A percentile compares a stretch with the other conserved stretches of the same genome.
Evolutionary conservation across 2,113 vertebrate genomes (phyloP).

Genomic region (Grantiella picta): DNA sequence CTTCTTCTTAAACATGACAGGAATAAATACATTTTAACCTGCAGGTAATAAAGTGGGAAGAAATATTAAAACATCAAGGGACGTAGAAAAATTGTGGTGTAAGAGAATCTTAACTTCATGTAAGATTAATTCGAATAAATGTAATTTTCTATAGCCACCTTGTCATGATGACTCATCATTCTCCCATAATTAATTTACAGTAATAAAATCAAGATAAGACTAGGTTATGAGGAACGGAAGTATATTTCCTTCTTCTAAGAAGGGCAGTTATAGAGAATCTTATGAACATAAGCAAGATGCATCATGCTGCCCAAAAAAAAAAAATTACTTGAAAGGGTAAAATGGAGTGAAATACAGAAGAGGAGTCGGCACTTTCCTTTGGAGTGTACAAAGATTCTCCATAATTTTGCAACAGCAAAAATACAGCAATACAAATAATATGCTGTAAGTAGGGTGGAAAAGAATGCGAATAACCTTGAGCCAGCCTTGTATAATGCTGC

Average conservation of each 20-base stretch:
- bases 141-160: background rate
- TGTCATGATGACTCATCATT: constrained; percentile 40
- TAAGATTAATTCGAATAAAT: constrained; percentile 53
- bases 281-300: background rate
- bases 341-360: background rate
- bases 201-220: constrained; percentile 59
- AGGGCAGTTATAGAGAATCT: background rate
- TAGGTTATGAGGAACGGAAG: background rate
- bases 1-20: background rate
- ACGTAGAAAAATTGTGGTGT: background rate
- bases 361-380: background rate
- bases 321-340: background rate
- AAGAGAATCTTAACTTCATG: constrained; percentile 30
- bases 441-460: background rate
- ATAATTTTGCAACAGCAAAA: background rate
- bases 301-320: background rate
- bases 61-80: background rate
- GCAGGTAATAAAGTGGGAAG: background rate
- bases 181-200: constrained; percentile 44
- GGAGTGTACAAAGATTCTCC: background rate
- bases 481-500: background rate
- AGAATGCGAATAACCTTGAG: constrained; percentile 5
- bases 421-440: background rate
- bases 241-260: background rate
- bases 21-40: constrained; percentile 16